These are phyloP conservation scores for Callyntrura sp. DNA, from an alignment of 2,888 invertebrate species.

Conservation along the genomic window DNA sequence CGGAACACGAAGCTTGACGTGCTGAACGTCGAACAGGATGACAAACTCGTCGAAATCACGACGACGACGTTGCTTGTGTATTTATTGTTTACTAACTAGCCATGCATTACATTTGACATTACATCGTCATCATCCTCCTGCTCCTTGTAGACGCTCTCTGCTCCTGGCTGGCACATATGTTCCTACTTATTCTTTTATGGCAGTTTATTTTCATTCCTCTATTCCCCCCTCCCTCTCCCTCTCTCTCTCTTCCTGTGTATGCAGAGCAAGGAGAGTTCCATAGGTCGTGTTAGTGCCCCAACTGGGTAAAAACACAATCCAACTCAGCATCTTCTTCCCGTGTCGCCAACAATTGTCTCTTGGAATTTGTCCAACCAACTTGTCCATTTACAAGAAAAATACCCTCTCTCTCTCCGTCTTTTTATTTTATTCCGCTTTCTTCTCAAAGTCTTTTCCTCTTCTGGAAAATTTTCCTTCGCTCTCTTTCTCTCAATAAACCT, in stretches of 20 bases:
- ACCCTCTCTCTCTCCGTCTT: too few species aligned
- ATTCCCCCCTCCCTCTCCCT: neutral
- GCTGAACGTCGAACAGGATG: too few species aligned
- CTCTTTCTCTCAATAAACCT: neutral
- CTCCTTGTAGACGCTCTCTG: neutral
- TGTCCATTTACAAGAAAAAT: neutral
- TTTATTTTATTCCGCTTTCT: too few species aligned
- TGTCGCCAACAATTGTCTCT: conserved; percentile 27
- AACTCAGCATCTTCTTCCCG: neutral
- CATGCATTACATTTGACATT: conserved; percentile 55
- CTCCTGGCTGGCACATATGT: neutral
- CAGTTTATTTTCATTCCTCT: conserved; percentile 19
- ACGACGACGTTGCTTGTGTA: neutral
- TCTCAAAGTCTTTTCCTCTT: too few species aligned
- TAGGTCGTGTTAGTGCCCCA: too few species aligned
- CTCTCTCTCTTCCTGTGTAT: neutral
- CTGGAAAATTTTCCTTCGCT: neutral
- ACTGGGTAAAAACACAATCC: neutral
- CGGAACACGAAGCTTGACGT: neutral
- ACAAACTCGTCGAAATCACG: conserved; percentile 27
- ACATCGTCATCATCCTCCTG: neutral
- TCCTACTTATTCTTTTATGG: neutral
- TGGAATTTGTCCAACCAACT: conserved; percentile 21
- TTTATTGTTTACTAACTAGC: conserved; percentile 44
- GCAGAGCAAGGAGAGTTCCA: neutral